Base-by-base conservation (phyloP, 2,888 invertebrate species). In the Choreutis nemorana region DNA sequence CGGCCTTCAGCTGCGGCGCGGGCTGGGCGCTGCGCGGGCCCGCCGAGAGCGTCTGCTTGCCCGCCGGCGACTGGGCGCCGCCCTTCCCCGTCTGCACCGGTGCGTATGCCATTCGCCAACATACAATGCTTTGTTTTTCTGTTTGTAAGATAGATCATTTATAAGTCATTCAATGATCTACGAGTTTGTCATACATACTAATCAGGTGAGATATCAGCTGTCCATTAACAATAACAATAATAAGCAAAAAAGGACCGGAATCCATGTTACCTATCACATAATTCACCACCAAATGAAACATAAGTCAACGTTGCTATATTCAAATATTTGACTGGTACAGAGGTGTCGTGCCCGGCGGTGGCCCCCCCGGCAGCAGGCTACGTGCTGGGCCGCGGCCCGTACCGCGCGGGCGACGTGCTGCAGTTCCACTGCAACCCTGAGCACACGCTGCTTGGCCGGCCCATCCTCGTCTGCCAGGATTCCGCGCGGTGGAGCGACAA, bases 401-500 rank as follows among this genome's bases (percentile, higher is more conserved):
- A 88, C 71, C 84, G 89, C 41, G 90, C 91, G 7, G 92, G 93
- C 0, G 91, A 93, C 62, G 87, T 91, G 29, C 86, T 93, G 14
- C 90, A 92, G 61, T 91, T 92, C 77, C 90, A 90, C 57, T 94
- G 94, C 64, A 88, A 91, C 65, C 87, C 89, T 5, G 91, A 91
- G 45, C 92, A 87, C 64, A 91, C 94, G 83, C 87, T 94, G 83
- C 91, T 92, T 60, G 94, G 94, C 2, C 85, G 90, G 44, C 91
- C 92, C n/a, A 91, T 93, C 42, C 85, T 92, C 28, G 90, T 92
- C 12, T 94, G 94, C 62, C 91, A 92, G 70, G 91, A 91, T 51
- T 90, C 87, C 55, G 91, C 91, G 5, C 81, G 89, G 34, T 94
- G 94, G 91, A 90, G 91, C 31, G 89, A 90, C 26, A 86, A 87